phyloP scores from a whole-genome alignment of 2,888 invertebrate genomes.

The Sialis fuliginosa region DNA sequence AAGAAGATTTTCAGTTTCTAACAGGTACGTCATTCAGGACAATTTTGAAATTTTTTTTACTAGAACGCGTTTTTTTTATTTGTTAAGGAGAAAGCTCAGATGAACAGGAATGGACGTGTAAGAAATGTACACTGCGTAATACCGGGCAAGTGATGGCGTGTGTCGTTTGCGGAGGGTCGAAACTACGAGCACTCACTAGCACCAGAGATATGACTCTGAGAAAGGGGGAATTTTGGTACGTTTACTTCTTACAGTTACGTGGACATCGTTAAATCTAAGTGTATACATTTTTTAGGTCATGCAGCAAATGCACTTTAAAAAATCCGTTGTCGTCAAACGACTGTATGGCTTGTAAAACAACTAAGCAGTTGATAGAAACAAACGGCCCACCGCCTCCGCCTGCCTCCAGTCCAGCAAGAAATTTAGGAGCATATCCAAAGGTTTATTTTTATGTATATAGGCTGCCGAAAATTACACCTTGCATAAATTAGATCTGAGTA shows the following conservation, averaged over 20 bases:
- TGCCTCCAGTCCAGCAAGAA: constrained; percentile 1
- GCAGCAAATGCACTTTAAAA: constrained; percentile 64
- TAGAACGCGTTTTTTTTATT: no score
- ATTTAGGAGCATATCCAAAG: constrained; percentile 21
- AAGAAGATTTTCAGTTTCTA: constrained; percentile 47
- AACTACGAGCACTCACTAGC: constrained; percentile 45
- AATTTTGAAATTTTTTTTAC: no score
- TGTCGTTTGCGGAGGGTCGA: constrained; percentile 75
- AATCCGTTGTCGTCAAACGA: constrained; percentile 48
- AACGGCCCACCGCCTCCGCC: constrained; percentile 13
- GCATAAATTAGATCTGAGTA: no score
- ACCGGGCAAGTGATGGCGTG: constrained; percentile 51
- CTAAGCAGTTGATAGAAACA: constrained; percentile 25
- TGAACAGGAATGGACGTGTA: constrained; percentile 60
- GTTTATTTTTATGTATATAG: constrained; percentile 3
- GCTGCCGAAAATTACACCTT: neutral
- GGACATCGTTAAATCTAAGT: neutral
- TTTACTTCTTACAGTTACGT: constrained; percentile 3
- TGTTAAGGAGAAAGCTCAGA: constrained; percentile 11
- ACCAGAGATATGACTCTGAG: constrained; percentile 49
- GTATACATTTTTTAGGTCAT: constrained; percentile 32
- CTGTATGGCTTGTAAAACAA: constrained; percentile 64
- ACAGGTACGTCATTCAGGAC: constrained; percentile 25
- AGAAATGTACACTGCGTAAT: constrained; percentile 76
- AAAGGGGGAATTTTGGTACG: constrained; percentile 51